Conservation (phyloP, 2,797 vertebrate species). For the Channa striata region DNA sequence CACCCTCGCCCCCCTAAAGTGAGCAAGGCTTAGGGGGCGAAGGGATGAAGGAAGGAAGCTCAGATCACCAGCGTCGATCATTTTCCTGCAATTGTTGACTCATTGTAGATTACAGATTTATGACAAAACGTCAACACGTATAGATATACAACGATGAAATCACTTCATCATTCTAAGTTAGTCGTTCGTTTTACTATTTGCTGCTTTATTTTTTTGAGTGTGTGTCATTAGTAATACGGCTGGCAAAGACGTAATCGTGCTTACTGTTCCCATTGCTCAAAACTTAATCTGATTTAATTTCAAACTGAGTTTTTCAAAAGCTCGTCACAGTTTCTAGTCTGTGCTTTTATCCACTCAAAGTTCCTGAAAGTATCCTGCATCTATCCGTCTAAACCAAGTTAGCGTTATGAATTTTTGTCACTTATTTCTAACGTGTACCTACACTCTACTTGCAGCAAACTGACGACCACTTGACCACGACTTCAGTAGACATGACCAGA, state of each 20-base stretch:
- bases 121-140: slow-evolving; percentile 6
- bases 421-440: slow-evolving; percentile 1
- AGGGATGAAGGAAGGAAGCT: slow-evolving; percentile 58
- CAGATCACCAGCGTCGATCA: slow-evolving; percentile 1
- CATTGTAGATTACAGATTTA: slow-evolving; percentile 30
- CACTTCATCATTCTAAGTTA: background rate
- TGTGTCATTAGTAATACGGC: background rate
- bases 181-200: background rate
- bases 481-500: slow-evolving; percentile 61
- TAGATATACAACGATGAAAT: slow-evolving; percentile 3
- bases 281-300: background rate
- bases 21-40: background rate
- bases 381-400: background rate
- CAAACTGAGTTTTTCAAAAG: too few species aligned
- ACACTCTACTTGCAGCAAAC: slow-evolving; percentile 45
- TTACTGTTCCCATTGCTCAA: background rate
- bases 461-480: slow-evolving; percentile 25
- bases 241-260: background rate
- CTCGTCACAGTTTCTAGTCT: background rate
- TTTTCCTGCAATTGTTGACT: slow-evolving; percentile 62
- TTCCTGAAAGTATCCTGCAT: background rate
- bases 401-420: background rate
- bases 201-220: background rate
- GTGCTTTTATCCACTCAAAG: background rate
- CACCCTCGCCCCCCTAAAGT: background rate